Percentiles rank a stretch among this genome's conserved stretches.
These are phyloP conservation scores for Poicephalus meyeri DNA, from an alignment of 2,113 vertebrate species.

Conservation along the genomic window DNA sequence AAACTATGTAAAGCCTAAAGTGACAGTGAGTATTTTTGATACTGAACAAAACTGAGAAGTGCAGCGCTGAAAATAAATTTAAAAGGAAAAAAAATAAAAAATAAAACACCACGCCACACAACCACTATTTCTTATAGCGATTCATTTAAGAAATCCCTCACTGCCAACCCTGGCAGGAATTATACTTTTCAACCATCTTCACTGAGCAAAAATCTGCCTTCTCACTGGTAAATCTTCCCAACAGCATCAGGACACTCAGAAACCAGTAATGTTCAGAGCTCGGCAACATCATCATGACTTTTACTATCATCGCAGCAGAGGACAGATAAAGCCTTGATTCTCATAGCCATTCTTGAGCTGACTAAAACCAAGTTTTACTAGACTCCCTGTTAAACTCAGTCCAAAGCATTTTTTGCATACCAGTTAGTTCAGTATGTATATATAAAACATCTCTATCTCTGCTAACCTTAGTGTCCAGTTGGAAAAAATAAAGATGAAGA, in stretches of 20 bases:
- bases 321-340: not conserved
- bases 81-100: not conserved
- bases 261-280: not conserved
- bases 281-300: not conserved
- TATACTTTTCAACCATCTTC: not conserved
- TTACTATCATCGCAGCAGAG: not conserved
- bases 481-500: not conserved
- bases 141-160: not conserved
- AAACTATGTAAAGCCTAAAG: not conserved
- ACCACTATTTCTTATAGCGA: fast-evolving
- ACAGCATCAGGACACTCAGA: not conserved
- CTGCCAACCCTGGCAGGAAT: not conserved
- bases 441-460: not conserved
- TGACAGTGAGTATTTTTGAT: not conserved
- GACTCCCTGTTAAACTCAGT: not conserved
- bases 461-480: not conserved
- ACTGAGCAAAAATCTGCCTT: not conserved
- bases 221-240: not conserved
- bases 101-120: not conserved
- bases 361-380: not conserved
- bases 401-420: not conserved
- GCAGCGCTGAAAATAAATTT: not conserved
- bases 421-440: not conserved
- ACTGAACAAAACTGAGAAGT: not conserved
- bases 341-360: not conserved